A percentile compares a stretch with the other conserved stretches of the same genome.
These are phyloP conservation scores for Charaxes varanes DNA, from an alignment of 1,140 invertebrate genomes.

Conservation along the genomic window DNA sequence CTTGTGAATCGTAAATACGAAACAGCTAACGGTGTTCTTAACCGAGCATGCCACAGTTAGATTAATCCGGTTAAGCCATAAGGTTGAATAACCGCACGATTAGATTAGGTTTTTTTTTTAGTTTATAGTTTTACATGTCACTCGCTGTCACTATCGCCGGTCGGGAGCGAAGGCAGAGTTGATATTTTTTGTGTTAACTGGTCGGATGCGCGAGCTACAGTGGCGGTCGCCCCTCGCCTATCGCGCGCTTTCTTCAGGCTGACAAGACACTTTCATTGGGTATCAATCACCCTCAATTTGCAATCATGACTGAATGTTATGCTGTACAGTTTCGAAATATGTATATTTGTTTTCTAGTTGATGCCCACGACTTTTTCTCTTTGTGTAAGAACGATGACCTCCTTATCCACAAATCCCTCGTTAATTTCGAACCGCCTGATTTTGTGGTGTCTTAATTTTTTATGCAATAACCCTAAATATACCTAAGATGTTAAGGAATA, in stretches of 20 bases:
- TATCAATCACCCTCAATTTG: constrained; percentile 32
- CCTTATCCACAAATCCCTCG: too few relatives aligned
- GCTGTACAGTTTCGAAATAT: neutral
- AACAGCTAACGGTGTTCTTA: constrained; percentile 14
- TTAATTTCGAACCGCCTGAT: too few relatives aligned
- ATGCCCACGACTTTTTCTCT: too few relatives aligned
- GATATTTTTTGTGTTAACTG: constrained; percentile 33
- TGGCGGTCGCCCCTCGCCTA: constrained; percentile 35
- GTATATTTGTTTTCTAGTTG: neutral
- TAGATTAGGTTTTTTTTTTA: constrained; percentile 10
- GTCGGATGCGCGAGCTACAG: constrained; percentile 38
- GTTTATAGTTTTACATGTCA: constrained; percentile 7
- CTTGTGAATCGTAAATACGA: constrained; percentile 13
- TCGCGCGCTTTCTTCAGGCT: constrained; percentile 43
- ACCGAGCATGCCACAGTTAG: constrained; percentile 22
- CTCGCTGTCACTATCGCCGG: constrained; percentile 3
- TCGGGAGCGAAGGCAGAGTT: constrained; percentile 6
- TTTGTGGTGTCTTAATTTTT: too few relatives aligned
- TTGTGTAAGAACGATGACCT: too few relatives aligned
- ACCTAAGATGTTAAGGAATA: too few relatives aligned
- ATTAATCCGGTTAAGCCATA: constrained; percentile 10
- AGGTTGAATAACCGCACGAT: constrained; percentile 20
- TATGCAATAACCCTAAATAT: too few relatives aligned
- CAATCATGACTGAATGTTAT: too few relatives aligned
- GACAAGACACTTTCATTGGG: constrained; percentile 40